Evolutionary conservation across 2,888 invertebrate genomes (phyloP).

Genomic region (Laothoe populi): DNA sequence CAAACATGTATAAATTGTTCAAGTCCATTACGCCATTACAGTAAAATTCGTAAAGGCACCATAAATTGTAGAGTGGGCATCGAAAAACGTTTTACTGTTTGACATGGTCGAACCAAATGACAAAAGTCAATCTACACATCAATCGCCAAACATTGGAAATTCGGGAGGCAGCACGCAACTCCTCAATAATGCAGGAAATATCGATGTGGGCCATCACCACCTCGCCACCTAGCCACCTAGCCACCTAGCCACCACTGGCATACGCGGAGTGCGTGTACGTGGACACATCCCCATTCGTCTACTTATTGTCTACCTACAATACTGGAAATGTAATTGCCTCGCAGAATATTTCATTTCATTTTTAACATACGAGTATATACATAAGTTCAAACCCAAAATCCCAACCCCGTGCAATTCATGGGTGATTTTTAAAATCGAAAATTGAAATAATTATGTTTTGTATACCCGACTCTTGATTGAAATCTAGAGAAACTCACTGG

Average conservation of each 20-base stretch:
- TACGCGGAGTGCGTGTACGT: slow-evolving; percentile 57
- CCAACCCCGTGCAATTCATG: too few species aligned
- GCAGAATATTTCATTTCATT: neutral
- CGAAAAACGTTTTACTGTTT: slow-evolving; percentile 82
- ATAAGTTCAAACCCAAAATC: too few species aligned
- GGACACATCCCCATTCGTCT: slow-evolving; percentile 46
- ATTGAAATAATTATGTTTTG: too few species aligned
- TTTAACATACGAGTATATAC: too few species aligned
- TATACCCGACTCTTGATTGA: too few species aligned
- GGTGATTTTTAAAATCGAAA: too few species aligned
- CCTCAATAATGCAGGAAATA: slow-evolving; percentile 83
- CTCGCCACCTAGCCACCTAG: slow-evolving; percentile 42
- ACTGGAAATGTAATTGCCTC: slow-evolving; percentile 7
- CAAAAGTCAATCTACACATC: slow-evolving; percentile 85
- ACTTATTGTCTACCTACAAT: neutral
- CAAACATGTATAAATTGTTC: slow-evolving; percentile 62
- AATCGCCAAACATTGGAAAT: slow-evolving; percentile 84
- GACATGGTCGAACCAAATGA: slow-evolving; percentile 82
- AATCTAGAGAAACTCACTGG: too few species aligned
- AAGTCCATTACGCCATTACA: slow-evolving; percentile 82
- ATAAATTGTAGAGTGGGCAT: slow-evolving; percentile 76
- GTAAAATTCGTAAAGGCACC: slow-evolving; percentile 54
- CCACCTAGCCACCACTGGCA: slow-evolving; percentile 44
- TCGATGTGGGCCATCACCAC: slow-evolving; percentile 81
- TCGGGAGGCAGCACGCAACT: slow-evolving; percentile 82